phyloP scores from a whole-genome alignment of 2,888 invertebrate species.

The Teleiodes luculella region DNA sequence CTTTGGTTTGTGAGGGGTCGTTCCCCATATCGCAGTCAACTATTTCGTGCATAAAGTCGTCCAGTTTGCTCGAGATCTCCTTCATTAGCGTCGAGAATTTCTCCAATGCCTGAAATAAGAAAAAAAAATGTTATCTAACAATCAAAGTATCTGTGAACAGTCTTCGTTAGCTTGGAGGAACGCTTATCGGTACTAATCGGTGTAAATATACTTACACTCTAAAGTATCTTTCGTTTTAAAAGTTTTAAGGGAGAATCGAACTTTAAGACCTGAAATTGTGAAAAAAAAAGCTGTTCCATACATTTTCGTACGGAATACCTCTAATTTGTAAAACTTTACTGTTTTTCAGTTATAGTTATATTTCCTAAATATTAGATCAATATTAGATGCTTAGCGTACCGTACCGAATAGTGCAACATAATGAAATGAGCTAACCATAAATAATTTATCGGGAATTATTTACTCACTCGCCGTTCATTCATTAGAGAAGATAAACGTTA shows the following conservation, averaged over 20 bases:
- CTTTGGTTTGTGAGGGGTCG: slow-evolving; percentile 93
- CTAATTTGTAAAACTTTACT: too few species aligned
- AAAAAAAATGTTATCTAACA: background rate
- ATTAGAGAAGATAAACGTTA: background rate
- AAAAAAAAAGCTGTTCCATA: too few species aligned
- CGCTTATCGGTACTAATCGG: too few species aligned
- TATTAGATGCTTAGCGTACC: too few species aligned
- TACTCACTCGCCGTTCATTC: background rate
- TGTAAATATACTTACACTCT: too few species aligned
- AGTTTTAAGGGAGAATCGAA: too few species aligned
- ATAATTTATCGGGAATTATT: background rate
- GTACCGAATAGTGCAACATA: background rate
- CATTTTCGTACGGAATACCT: too few species aligned
- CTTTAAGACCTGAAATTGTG: too few species aligned
- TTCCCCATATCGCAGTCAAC: slow-evolving; percentile 96
- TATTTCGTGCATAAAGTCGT: slow-evolving; percentile 91
- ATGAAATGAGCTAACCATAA: background rate
- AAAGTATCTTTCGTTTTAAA: too few species aligned
- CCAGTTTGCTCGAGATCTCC: slow-evolving; percentile 91
- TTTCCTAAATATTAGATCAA: too few species aligned
- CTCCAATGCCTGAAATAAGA: slow-evolving; percentile 88
- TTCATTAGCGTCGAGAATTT: slow-evolving; percentile 95
- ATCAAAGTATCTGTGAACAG: background rate
- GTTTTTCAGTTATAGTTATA: too few species aligned
- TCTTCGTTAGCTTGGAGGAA: background rate